Base-by-base conservation (phyloP, 1,140 invertebrate genomes). In the Arctopsyche grandis region DNA sequence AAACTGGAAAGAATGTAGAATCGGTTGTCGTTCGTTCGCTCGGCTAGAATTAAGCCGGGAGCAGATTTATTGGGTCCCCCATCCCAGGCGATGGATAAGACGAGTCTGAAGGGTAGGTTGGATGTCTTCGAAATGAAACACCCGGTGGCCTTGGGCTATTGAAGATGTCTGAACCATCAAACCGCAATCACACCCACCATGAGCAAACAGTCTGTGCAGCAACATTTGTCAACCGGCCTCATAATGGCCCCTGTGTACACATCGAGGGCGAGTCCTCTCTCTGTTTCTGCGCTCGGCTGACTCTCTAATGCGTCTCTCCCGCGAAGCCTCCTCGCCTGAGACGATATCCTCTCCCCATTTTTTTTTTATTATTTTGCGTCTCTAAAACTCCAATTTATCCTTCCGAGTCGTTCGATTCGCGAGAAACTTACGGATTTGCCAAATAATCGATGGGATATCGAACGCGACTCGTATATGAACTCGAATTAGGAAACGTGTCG, bases 41-140 rank as follows among this genome's bases (percentile, higher is more conserved):
- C 16, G 48, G 16, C 48, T 52, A 14, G 70, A 80, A 80, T 80
- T 80, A 80, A 75, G 75, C 69, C 69, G 1, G 0, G 16, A 22
- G 63, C 24, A 71, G 69, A 80, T 80, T 77, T 80, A 80, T 80
- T 80, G 75, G 69, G 22, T 78, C 12, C 43, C 9, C 29, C 22
- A 9, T 24, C 73, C 12, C 52, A 4, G 21, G 46, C 9, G 79
- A 71, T 48, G 60, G 16, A 52, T 52, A 52, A 5, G 10, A 10
- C 3, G 48, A 52, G 48, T 5, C 10, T 52, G 48, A 52, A 26
- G 38, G 26, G 14, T n/a, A 52, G 77, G 24, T 26, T 10, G 21
- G 71, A 75, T 69, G 78, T 43, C 26, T 48, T 75, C 58, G 21
- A 80, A 80, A 80, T 80, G 75, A 80, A 80, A 80, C n/a, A 26